Conservation (phyloP, 1,140 invertebrate species). For the Heterodera carotae region DNA sequence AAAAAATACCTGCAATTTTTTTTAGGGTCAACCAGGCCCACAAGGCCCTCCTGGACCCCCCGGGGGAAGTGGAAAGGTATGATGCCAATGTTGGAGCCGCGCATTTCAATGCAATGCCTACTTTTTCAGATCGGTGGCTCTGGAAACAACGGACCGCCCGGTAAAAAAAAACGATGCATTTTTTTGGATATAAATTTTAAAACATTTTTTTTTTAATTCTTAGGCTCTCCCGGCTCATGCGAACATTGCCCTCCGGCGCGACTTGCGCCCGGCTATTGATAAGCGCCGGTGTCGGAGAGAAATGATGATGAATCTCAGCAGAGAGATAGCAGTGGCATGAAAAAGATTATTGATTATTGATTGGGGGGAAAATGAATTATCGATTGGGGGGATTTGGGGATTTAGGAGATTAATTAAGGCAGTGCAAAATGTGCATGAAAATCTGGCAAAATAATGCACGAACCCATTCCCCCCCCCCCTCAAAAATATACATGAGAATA, state of each 20-base stretch:
- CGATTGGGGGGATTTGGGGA: too few relatives aligned
- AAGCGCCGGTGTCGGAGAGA: background rate
- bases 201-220: background rate
- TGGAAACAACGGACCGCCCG: constrained; percentile 30
- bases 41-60: constrained; percentile 36
- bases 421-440: too few relatives aligned
- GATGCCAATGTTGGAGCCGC: background rate
- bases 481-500: too few relatives aligned
- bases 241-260: constrained; percentile 48
- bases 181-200: background rate
- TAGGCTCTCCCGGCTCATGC: constrained; percentile 35
- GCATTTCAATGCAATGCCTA: background rate
- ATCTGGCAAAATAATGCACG: too few relatives aligned
- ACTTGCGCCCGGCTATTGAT: constrained; percentile 46
- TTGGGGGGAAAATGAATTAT: too few relatives aligned
- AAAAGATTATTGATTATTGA: too few relatives aligned
- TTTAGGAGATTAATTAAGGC: too few relatives aligned
- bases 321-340: too few relatives aligned
- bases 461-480: too few relatives aligned
- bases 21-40: constrained; percentile 31
- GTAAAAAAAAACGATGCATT: background rate
- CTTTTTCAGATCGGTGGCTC: background rate
- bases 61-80: constrained; percentile 25
- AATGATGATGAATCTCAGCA: too few relatives aligned
- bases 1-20: background rate